Evolutionary conservation across 64 coral and sea anemone genomes (phyloP).

Genomic region (Pachyseris speciosa): DNA sequence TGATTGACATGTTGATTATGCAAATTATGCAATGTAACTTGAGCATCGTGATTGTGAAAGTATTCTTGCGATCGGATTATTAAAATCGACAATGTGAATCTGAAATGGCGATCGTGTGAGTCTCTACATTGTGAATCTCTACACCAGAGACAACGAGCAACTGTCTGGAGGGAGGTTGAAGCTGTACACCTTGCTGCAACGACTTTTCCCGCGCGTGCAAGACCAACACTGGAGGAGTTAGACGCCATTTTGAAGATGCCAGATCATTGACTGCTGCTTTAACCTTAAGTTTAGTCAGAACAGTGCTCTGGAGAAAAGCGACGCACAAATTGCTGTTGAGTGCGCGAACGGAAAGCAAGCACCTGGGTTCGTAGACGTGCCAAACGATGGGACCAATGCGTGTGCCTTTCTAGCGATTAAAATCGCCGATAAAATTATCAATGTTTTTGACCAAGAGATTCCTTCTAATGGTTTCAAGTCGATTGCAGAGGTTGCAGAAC

Average conservation of each 20-base stretch:
- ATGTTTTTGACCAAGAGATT: constrained; percentile 45
- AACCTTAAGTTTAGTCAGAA: constrained; percentile 36
- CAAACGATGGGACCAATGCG: constrained; percentile 29
- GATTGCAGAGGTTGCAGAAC: constrained; percentile 8
- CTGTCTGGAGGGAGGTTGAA: constrained; percentile 36
- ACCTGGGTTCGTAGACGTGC: constrained; percentile 29
- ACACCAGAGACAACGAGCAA: constrained; percentile 39
- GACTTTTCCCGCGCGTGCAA: constrained; percentile 38
- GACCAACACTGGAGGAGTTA: constrained; percentile 45
- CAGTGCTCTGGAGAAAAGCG: constrained; percentile 44
- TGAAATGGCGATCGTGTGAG: no score
- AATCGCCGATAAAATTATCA: constrained; percentile 51
- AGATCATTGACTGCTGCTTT: constrained; percentile 47
- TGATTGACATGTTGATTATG: no score
- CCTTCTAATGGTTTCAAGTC: constrained; percentile 17
- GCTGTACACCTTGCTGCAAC: constrained; percentile 34
- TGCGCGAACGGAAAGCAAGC: constrained; percentile 1
- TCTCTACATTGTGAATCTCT: no score
- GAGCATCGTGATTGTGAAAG: no score
- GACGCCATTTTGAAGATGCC: constrained; percentile 47
- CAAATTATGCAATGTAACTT: no score
- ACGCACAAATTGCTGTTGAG: constrained; percentile 3
- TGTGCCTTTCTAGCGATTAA: constrained; percentile 44
- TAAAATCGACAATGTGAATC: no score
- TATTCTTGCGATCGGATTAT: no score